Conservation (phyloP, 2,797 vertebrate genomes). For the Heterohyrax brucei region DNA sequence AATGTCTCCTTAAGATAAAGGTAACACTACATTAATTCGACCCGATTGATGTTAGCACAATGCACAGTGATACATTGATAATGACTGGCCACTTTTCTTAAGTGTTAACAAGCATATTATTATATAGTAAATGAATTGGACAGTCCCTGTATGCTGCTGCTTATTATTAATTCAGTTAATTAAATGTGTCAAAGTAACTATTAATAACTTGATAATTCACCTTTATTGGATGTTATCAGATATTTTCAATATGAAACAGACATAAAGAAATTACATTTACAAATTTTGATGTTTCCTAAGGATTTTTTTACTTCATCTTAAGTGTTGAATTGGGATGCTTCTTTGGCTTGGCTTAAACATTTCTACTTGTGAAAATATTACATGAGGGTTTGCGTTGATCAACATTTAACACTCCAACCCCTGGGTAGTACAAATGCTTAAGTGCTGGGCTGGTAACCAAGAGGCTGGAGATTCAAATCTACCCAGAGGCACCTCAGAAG, state of each 20-base stretch:
- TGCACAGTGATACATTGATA: slow-evolving; percentile 88
- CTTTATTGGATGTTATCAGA: slow-evolving; percentile 58
- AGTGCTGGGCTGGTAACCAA: too few relatives aligned
- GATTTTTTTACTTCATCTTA: background rate
- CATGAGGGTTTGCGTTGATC: background rate
- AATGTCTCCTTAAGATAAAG: slow-evolving; percentile 85
- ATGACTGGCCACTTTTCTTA: slow-evolving; percentile 87
- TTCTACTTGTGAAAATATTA: slow-evolving; percentile 29
- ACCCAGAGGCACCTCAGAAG: too few relatives aligned
- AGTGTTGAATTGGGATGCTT: background rate
- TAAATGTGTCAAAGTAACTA: slow-evolving; percentile 76
- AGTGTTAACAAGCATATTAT: slow-evolving; percentile 87
- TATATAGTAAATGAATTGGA: slow-evolving; percentile 86
- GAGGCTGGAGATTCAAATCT: too few relatives aligned
- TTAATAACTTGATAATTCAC: slow-evolving; percentile 64
- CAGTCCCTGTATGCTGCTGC: slow-evolving; percentile 74
- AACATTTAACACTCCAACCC: background rate
- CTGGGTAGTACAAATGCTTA: too few relatives aligned
- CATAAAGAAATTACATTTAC: slow-evolving; percentile 9
- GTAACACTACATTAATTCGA: slow-evolving; percentile 85
- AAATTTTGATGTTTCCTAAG: background rate
- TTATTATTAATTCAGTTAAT: slow-evolving; percentile 83
- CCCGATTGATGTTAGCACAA: slow-evolving; percentile 85
- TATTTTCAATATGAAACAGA: slow-evolving; percentile 21
- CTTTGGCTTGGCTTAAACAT: background rate